These are phyloP conservation scores for Spinus olivaceus DNA, from an alignment of 2,797 vertebrate species.

Conservation along the genomic window DNA sequence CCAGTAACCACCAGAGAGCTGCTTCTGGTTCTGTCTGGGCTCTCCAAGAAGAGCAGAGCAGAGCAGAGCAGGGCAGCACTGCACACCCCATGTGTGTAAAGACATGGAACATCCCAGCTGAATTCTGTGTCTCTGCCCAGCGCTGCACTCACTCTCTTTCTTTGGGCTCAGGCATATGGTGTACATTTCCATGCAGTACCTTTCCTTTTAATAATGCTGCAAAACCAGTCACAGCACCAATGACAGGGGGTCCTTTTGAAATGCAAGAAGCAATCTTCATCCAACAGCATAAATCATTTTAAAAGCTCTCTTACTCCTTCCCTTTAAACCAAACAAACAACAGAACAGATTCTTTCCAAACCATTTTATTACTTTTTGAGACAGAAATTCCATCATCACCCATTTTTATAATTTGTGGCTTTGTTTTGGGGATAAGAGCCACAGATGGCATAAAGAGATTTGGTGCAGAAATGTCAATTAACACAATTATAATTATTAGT, in stretches of 20 bases:
- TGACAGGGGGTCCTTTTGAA: background rate
- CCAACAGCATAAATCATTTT: background rate
- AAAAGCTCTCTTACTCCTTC: background rate
- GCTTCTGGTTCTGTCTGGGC: background rate
- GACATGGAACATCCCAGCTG: background rate
- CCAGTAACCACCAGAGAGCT: background rate
- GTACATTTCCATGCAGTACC: background rate
- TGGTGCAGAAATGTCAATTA: background rate
- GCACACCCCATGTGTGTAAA: background rate
- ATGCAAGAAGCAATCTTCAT: background rate
- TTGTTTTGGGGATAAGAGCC: background rate
- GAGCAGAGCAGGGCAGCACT: background rate
- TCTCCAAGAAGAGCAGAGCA: background rate
- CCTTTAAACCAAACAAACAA: background rate
- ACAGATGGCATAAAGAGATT: background rate
- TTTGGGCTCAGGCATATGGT: background rate
- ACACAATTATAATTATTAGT: background rate
- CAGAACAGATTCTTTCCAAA: background rate
- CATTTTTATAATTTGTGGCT: background rate
- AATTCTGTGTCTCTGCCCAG: background rate
- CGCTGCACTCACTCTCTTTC: background rate
- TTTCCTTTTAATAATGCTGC: background rate
- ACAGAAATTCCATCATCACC: background rate
- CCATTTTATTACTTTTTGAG: background rate
- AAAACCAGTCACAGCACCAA: background rate